Evolutionary conservation across 1,140 invertebrate genomes (phyloP).

Genomic region (Zophobas morio): DNA sequence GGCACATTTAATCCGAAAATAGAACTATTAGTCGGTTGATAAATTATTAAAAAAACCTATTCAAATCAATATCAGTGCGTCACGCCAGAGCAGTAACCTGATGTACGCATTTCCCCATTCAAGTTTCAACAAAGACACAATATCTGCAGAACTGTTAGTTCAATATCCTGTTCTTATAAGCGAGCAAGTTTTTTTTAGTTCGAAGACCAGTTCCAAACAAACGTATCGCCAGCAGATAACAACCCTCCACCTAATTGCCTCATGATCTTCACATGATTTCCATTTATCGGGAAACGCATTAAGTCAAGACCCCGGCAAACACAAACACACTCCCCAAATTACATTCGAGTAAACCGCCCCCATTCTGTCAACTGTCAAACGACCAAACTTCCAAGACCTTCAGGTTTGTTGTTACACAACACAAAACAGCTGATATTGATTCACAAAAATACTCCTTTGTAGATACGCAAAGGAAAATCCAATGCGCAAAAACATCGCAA

Average conservation of each 20-base stretch:
- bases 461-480: not conserved
- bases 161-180: no score
- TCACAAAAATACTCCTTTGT: slow-evolving; percentile 69
- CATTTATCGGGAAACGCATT: no score
- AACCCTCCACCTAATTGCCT: not conserved
- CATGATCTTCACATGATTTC: not conserved
- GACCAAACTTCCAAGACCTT: slow-evolving; percentile 14
- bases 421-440: slow-evolving; percentile 51
- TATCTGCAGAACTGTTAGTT: no score
- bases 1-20: no score
- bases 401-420: slow-evolving; percentile 46
- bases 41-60: no score
- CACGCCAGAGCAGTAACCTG: no score
- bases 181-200: no score
- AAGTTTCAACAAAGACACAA: no score
- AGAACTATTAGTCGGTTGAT: no score
- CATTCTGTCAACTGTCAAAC: slow-evolving; percentile 24
- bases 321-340: not conserved
- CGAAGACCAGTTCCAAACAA: not conserved
- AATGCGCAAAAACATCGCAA: slow-evolving; percentile 24
- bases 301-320: no score
- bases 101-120: no score
- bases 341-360: slow-evolving; percentile 18
- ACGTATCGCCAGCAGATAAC: not conserved
- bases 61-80: no score